These are phyloP conservation scores for Synanthedon andrenaeformis DNA, from an alignment of 2,888 invertebrate genomes.

Conservation along the genomic window DNA sequence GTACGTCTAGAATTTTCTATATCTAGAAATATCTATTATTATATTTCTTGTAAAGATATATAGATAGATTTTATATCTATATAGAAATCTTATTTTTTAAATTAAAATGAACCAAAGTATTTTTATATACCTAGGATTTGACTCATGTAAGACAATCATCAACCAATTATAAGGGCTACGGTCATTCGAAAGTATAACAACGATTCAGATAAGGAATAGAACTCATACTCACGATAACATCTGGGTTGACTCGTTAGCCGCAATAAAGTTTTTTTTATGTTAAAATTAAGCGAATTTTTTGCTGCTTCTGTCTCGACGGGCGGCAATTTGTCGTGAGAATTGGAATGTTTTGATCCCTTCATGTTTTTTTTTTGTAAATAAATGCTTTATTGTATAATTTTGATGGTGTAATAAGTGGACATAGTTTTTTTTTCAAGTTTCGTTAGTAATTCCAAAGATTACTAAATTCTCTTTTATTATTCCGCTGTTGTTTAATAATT, in stretches of 20 bases:
- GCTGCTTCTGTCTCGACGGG: slow-evolving; percentile 41
- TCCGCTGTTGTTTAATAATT: too few relatives aligned
- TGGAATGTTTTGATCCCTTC: slow-evolving; percentile 20
- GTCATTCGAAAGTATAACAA: slow-evolving; percentile 35
- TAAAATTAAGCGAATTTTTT: slow-evolving; percentile 60
- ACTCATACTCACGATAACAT: slow-evolving; percentile 63
- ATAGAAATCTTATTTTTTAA: neutral
- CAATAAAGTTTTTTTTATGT: slow-evolving; percentile 56
- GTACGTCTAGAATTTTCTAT: too few relatives aligned
- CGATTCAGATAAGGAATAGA: slow-evolving; percentile 56
- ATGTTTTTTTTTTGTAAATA: neutral
- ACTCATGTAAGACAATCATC: slow-evolving; percentile 33
- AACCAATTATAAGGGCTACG: slow-evolving; percentile 51
- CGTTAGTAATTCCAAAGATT: too few relatives aligned
- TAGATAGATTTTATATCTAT: neutral
- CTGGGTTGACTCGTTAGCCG: slow-evolving; percentile 54
- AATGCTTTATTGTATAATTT: neutral
- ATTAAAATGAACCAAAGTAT: neutral
- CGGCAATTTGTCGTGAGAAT: slow-evolving; percentile 51
- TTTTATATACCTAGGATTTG: neutral
- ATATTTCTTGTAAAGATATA: too few relatives aligned
- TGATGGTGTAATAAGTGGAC: neutral
- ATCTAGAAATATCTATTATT: too few relatives aligned
- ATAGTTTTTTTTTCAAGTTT: neutral
- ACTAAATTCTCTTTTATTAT: too few relatives aligned